Percentiles rank a stretch among this genome's conserved stretches.
Evolutionary conservation across 2,113 vertebrate species (phyloP).

Genomic region (Osmerus eperlanus): DNA sequence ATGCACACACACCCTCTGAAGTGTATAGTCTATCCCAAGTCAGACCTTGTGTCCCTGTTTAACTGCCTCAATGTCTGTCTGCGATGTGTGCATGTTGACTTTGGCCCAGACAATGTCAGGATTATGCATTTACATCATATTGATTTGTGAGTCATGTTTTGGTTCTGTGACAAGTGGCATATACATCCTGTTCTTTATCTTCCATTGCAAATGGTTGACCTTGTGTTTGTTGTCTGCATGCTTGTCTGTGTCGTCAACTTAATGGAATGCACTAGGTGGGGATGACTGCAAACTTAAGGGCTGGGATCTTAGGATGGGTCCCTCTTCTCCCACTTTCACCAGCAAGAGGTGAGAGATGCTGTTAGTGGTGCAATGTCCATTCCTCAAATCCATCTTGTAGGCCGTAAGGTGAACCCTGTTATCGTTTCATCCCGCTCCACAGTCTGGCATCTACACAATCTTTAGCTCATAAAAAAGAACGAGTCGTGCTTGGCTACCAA

Average conservation of each 20-base stretch:
- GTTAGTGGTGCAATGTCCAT: not conserved
- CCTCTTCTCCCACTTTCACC: constrained; percentile 72
- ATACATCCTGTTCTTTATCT: not conserved
- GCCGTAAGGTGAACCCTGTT: too few species aligned
- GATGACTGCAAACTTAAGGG: constrained; percentile 90
- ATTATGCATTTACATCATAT: too few species aligned
- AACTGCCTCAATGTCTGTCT: too few species aligned
- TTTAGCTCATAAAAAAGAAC: too few species aligned
- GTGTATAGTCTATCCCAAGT: too few species aligned
- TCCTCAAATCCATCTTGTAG: not conserved
- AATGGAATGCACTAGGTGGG: constrained; percentile 73
- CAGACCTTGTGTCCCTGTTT: too few species aligned
- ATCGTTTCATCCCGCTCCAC: too few species aligned
- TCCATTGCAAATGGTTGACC: not conserved
- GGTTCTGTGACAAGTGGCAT: not conserved
- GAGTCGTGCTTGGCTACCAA: too few species aligned
- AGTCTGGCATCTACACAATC: too few species aligned
- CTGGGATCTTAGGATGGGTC: constrained; percentile 82
- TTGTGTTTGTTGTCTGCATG: not conserved
- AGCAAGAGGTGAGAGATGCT: constrained; percentile 73
- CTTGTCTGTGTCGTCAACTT: not conserved
- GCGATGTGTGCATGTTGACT: too few species aligned
- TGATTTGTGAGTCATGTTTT: not conserved
- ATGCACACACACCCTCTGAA: too few species aligned
- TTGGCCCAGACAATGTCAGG: too few species aligned